Base-by-base conservation (phyloP, 1,140 invertebrate species). In the Dryas iulia region DNA sequence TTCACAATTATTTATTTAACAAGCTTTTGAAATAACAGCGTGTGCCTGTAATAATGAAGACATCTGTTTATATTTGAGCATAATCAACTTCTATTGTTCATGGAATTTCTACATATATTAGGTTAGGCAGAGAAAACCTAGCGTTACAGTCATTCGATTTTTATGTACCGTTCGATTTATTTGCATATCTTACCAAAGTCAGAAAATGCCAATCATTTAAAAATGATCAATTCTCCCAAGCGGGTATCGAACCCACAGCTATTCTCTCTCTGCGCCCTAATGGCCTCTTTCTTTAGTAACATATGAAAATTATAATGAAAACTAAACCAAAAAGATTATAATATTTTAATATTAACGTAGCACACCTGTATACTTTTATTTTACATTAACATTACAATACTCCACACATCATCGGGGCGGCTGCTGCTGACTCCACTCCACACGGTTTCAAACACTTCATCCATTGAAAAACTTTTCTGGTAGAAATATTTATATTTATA, bases 231-330 rank as follows among this genome's bases (percentile, higher is more conserved):
- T n/a, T 47, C 1, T 18, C 3, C 7, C 6, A 28, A 21, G 7
- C 7, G 7, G 39, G 14, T 5, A 21, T 47, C 8, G 14, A 47
- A 47, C 14, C 39, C 14, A 47, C 2, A 47, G 18, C 2, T 10
- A 10, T 18, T 1, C n/a, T 14, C 6, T 18, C 14, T 2, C 14
- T 3, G 12, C 12, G 0, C n/a, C 12, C 11, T 39, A 7, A 47
- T 12, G 33, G n/a, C 14, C 6, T 35, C 1, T 35, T n/a, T 35
- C 14, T 35, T 14, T n/a, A 35, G 33, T 35, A n/a, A n/a, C 33
- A 35, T 35, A n/a, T n/a, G 14, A 35, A 35, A 35, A 35, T 35
- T 35, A 35, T 35, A 35, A 35, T 54, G 52, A 54, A 54, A 54
- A 25, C 18, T 54, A 21, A 56, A 26, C 11, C 4, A 21, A 56